Percentiles rank a stretch among this genome's conserved stretches.
These are phyloP conservation scores for Sphinx pinastri DNA, from an alignment of 2,888 invertebrate species.

Conservation along the genomic window DNA sequence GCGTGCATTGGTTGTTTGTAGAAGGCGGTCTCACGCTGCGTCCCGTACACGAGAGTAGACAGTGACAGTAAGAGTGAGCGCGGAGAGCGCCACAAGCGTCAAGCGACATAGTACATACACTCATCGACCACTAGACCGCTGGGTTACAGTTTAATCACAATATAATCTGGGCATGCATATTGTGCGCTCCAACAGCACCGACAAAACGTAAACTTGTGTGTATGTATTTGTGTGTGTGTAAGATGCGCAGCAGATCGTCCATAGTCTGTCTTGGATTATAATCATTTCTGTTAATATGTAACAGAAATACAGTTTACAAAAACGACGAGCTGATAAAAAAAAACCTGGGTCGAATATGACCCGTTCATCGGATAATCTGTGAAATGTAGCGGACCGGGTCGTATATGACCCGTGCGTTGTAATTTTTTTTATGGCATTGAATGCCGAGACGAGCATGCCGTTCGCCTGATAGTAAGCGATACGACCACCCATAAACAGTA, in stretches of 20 bases:
- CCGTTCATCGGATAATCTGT: no score
- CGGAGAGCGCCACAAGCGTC: constrained; percentile 20
- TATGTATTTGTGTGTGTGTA: neutral
- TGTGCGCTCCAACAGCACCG: constrained; percentile 35
- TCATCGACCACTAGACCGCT: constrained; percentile 29
- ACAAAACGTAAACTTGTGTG: constrained; percentile 14
- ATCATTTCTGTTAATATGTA: no score
- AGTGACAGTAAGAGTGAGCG: constrained; percentile 5
- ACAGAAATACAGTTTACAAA: no score
- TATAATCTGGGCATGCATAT: constrained; percentile 73
- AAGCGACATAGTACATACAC: constrained; percentile 16
- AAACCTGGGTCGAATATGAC: no score
- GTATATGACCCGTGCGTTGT: neutral
- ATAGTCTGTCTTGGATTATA: neutral
- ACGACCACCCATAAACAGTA: no score
- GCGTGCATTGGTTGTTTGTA: neutral
- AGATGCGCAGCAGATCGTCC: neutral
- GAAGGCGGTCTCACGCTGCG: neutral
- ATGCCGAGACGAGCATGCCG: no score
- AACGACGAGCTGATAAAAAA: no score
- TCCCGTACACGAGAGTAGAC: neutral
- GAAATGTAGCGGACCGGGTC: neutral
- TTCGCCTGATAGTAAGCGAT: no score
- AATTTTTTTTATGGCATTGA: no score
- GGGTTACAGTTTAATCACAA: constrained; percentile 21